Evolutionary conservation across 2,888 invertebrate species (phyloP).

Genomic region (Nephrotoma flavescens): DNA sequence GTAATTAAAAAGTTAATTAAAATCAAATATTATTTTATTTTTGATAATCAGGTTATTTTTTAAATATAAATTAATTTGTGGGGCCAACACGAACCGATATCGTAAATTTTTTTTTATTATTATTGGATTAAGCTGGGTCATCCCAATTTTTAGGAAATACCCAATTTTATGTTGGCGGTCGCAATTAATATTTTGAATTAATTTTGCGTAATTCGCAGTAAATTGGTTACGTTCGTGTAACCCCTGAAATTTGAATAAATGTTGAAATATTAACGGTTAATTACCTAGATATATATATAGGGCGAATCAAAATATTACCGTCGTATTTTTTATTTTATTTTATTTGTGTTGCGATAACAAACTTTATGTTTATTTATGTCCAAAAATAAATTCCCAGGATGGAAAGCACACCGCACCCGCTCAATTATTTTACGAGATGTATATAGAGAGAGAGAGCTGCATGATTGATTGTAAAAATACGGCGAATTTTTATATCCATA

Average conservation of each 20-base stretch:
- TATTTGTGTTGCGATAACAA: neutral
- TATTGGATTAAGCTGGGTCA: no score
- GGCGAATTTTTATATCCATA: neutral
- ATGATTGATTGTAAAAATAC: neutral
- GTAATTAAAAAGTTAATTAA: neutral
- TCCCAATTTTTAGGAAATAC: no score
- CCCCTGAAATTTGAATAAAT: neutral
- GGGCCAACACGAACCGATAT: no score
- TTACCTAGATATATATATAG: neutral
- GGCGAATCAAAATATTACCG: neutral
- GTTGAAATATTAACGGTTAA: neutral
- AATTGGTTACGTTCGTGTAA: neutral
- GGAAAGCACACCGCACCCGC: neutral
- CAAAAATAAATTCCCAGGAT: neutral
- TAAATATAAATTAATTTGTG: neutral
- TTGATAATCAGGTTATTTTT: neutral
- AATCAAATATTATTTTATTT: neutral
- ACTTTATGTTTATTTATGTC: neutral
- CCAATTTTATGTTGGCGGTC: no score
- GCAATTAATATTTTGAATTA: neutral
- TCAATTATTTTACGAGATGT: neutral
- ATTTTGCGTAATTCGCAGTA: neutral
- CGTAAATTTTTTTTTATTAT: no score
- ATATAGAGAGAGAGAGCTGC: neutral
- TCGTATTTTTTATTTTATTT: neutral